These are phyloP conservation scores for Falco concolor DNA, from an alignment of 2,797 vertebrate species.

Conservation along the genomic window DNA sequence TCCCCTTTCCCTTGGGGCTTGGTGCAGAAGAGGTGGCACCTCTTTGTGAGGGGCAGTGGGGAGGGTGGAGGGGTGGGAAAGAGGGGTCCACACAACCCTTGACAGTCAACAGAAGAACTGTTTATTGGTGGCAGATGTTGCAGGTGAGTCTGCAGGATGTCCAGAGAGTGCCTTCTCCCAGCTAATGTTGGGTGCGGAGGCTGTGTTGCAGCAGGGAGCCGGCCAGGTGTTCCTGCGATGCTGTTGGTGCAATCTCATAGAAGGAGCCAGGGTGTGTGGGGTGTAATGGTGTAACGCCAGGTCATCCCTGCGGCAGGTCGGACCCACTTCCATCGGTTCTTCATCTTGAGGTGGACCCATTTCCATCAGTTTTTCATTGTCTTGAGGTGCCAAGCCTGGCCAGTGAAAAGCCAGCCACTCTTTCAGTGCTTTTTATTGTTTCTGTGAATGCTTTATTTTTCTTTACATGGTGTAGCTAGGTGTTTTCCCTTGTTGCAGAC, in stretches of 20 bases:
- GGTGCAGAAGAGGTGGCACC: background rate
- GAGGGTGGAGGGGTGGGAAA: too few relatives aligned
- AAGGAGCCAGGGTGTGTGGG: background rate
- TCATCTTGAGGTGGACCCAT: background rate
- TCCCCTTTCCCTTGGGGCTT: background rate
- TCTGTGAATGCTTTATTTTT: background rate
- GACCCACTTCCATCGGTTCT: background rate
- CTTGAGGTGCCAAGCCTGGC: background rate
- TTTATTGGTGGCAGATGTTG: background rate
- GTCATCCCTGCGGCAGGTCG: too few relatives aligned
- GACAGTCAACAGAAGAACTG: background rate
- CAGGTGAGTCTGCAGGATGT: background rate
- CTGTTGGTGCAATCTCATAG: rapidly evolving
- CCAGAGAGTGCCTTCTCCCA: background rate
- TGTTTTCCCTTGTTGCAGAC: background rate
- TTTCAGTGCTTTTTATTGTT: background rate
- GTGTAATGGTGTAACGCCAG: background rate
- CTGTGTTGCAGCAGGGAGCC: background rate
- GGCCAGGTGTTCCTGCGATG: background rate
- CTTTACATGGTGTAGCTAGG: background rate
- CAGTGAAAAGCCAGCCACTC: background rate
- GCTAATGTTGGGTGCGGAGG: background rate
- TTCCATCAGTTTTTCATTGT: background rate
- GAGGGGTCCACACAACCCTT: background rate
- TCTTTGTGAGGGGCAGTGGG: rapidly evolving